A percentile compares a stretch with the other conserved stretches of the same genome.
phyloP scores from a whole-genome alignment of 2,888 invertebrate genomes.

The Xylota segnis region DNA sequence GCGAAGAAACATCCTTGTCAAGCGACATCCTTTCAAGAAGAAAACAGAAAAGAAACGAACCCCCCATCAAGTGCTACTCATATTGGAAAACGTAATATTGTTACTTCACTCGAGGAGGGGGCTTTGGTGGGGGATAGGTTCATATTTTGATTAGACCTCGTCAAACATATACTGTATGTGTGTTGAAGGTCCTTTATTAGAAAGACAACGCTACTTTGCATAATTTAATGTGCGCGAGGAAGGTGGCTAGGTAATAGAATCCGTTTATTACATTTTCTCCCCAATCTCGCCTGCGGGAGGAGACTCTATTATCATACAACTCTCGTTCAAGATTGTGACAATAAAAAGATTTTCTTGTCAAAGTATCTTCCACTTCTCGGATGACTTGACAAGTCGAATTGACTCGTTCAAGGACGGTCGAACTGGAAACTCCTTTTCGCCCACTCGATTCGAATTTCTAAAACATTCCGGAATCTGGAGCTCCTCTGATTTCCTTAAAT shows the following conservation, averaged over 20 bases:
- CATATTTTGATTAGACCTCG: constrained; percentile 8
- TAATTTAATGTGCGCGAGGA: background rate
- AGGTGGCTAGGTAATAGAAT: background rate
- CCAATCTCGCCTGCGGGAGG: background rate
- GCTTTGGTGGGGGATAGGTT: background rate
- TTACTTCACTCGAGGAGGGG: constrained; percentile 9
- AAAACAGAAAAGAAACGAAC: background rate
- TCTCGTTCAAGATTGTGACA: background rate
- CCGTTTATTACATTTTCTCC: background rate
- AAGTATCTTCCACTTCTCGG: background rate
- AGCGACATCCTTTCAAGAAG: background rate
- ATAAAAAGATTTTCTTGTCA: background rate
- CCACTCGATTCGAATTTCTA: background rate
- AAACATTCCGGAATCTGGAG: background rate
- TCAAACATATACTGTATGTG: background rate
- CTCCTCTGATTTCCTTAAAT: constrained; percentile 15
- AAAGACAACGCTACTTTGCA: background rate
- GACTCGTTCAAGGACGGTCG: no score
- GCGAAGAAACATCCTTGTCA: background rate
- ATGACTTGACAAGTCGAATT: no score
- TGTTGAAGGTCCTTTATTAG: background rate
- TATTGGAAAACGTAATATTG: constrained; percentile 23
- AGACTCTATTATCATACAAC: background rate
- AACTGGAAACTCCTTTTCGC: no score
- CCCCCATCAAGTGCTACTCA: constrained; percentile 2